A percentile compares a stretch with the other conserved stretches of the same genome.
phyloP scores from a whole-genome alignment of 2,113 vertebrate species.

The Anhinga rufa region DNA sequence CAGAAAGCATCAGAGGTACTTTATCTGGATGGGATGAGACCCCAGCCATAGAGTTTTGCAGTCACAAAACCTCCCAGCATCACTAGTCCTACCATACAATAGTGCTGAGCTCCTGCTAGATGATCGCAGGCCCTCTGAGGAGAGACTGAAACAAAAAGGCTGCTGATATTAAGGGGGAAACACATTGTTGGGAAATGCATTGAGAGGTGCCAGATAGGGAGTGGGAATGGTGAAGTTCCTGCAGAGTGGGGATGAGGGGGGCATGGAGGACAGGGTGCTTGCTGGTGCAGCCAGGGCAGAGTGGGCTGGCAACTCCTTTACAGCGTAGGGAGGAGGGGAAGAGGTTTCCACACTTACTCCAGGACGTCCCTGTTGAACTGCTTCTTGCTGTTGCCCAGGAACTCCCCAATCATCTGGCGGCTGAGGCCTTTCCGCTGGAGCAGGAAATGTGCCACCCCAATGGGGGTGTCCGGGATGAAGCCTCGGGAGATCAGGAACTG shows the following conservation, averaged over 20 bases:
- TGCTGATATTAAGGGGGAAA: not conserved
- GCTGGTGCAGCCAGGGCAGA: not conserved
- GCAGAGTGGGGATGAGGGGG: not conserved
- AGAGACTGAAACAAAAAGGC: not conserved
- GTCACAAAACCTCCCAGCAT: not conserved
- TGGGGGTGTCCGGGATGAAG: conserved; percentile 96
- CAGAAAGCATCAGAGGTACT: not conserved
- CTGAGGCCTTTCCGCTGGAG: conserved; percentile 97
- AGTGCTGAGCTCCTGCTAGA: not conserved
- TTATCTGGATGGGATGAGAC: not conserved
- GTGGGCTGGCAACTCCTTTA: not conserved
- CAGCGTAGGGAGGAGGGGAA: not conserved
- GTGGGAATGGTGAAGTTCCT: not conserved
- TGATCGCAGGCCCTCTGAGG: not conserved
- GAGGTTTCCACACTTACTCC: conserved; percentile 83
- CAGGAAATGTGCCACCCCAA: conserved; percentile 95
- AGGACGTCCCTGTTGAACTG: conserved; percentile 96
- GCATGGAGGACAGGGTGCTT: not conserved
- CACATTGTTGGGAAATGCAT: not conserved
- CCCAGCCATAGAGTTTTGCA: not conserved
- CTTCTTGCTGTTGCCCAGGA: conserved; percentile 98
- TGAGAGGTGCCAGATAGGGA: not conserved
- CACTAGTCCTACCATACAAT: not conserved
- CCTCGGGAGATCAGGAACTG: conserved; percentile 97
- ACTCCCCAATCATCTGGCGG: conserved; percentile 98